A percentile compares a stretch with the other conserved stretches of the same genome.
phyloP scores from a whole-genome alignment of 1,140 invertebrate species.

The Eumeta japonica region DNA sequence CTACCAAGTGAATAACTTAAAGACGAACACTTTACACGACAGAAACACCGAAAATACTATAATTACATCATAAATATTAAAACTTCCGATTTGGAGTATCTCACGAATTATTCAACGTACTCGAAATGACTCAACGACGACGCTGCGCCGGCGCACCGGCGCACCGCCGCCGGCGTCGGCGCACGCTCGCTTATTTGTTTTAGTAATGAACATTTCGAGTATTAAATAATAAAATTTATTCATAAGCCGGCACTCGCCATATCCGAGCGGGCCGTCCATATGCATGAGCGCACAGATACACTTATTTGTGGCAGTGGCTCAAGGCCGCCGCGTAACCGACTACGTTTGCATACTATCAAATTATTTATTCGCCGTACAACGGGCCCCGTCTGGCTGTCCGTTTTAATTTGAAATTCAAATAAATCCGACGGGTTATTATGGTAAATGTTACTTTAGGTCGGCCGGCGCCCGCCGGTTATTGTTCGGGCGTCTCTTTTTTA shows the following conservation, averaged over 20 bases:
- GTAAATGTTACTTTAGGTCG: too few species aligned
- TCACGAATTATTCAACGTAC: too few species aligned
- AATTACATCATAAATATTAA: too few species aligned
- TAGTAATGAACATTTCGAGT: slow-evolving; percentile 55
- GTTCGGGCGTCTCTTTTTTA: too few species aligned
- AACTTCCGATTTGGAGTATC: too few species aligned
- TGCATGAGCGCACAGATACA: slow-evolving; percentile 55
- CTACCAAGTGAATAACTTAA: too few species aligned
- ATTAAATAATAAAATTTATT: slow-evolving; percentile 58
- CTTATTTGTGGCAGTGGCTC: slow-evolving; percentile 53
- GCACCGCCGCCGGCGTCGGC: not conserved
- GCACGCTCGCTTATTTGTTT: slow-evolving; percentile 46
- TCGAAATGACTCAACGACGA: too few species aligned
- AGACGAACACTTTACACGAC: too few species aligned
- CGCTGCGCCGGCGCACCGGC: not conserved
- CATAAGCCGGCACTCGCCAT: slow-evolving; percentile 53
- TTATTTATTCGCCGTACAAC: slow-evolving; percentile 51
- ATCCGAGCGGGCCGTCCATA: slow-evolving; percentile 51
- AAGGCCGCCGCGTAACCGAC: slow-evolving; percentile 38
- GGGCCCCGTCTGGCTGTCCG: slow-evolving; percentile 42
- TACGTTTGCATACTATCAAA: slow-evolving; percentile 55
- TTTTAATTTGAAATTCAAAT: slow-evolving; percentile 55
- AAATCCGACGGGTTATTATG: slow-evolving; percentile 42
- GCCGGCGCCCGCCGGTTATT: too few species aligned
- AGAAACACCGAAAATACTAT: too few species aligned